These are phyloP conservation scores for Andrena minutula DNA, from an alignment of 2,888 invertebrate genomes.

Conservation along the genomic window DNA sequence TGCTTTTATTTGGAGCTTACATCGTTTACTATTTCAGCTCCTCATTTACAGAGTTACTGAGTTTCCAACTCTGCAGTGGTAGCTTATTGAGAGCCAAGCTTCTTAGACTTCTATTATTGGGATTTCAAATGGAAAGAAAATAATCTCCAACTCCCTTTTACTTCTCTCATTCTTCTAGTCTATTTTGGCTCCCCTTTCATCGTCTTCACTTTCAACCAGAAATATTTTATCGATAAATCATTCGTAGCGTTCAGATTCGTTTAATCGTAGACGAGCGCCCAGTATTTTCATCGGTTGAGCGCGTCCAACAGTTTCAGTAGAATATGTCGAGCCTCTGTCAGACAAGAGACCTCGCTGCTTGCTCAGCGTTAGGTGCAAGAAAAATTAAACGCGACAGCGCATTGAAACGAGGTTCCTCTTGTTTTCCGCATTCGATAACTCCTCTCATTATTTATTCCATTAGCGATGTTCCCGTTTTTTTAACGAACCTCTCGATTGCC, in stretches of 20 bases:
- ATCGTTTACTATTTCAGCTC: neutral
- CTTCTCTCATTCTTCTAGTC: neutral
- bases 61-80: neutral
- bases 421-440: neutral
- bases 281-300: neutral
- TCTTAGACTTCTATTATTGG: neutral
- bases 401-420: neutral
- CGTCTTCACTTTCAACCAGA: neutral
- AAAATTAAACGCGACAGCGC: neutral
- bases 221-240: neutral
- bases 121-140: neutral
- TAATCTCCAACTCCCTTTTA: neutral
- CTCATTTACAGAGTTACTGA: neutral
- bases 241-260: neutral
- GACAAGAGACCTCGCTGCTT: too few relatives aligned
- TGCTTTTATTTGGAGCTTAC: too few relatives aligned
- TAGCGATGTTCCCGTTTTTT: neutral
- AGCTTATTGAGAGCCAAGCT: neutral
- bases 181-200: neutral
- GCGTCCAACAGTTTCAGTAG: too few relatives aligned
- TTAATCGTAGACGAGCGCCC: neutral
- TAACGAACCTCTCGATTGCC: neutral
- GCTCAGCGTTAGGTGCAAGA: too few relatives aligned
- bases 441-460: constrained; percentile 8
- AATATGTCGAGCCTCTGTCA: too few relatives aligned